These are phyloP conservation scores for Protonemura montana DNA, from an alignment of 2,888 invertebrate species.

Conservation along the genomic window DNA sequence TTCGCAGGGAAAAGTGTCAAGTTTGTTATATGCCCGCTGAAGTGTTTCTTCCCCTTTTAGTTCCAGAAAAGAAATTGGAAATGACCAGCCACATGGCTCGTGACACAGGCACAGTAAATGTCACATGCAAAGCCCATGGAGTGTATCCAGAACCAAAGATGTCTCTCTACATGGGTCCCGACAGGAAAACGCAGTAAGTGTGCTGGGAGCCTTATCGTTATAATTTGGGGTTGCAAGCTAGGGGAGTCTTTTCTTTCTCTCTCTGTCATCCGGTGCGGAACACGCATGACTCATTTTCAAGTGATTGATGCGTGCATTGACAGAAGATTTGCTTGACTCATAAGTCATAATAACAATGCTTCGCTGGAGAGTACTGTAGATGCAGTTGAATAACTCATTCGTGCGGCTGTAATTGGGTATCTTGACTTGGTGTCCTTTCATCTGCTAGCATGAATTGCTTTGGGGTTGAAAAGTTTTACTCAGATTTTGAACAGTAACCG, in stretches of 20 bases:
- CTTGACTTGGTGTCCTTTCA: too few species aligned
- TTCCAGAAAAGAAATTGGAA: slow-evolving; percentile 51
- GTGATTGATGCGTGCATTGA: neutral
- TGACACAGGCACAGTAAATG: slow-evolving; percentile 50
- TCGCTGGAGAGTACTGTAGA: neutral
- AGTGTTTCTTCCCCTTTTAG: slow-evolving; percentile 47
- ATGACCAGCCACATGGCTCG: slow-evolving; percentile 48
- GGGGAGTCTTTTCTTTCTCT: neutral
- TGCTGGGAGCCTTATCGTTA: neutral
- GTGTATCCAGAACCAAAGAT: slow-evolving; percentile 53
- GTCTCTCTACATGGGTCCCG: slow-evolving; percentile 50
- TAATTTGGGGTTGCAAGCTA: neutral
- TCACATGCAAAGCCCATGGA: slow-evolving; percentile 52
- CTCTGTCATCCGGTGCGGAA: neutral
- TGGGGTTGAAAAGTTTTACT: too few species aligned
- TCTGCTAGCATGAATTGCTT: too few species aligned
- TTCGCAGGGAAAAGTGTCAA: neutral
- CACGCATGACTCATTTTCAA: neutral
- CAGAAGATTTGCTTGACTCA: neutral
- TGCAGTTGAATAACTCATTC: too few species aligned
- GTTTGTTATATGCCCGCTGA: neutral
- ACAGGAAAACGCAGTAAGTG: slow-evolving; percentile 47
- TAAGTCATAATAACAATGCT: neutral
- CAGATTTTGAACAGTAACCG: too few species aligned
- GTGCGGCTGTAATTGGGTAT: too few species aligned